These are phyloP conservation scores for Brachylomia viminalis DNA, from an alignment of 2,888 invertebrate genomes.

Conservation along the genomic window DNA sequence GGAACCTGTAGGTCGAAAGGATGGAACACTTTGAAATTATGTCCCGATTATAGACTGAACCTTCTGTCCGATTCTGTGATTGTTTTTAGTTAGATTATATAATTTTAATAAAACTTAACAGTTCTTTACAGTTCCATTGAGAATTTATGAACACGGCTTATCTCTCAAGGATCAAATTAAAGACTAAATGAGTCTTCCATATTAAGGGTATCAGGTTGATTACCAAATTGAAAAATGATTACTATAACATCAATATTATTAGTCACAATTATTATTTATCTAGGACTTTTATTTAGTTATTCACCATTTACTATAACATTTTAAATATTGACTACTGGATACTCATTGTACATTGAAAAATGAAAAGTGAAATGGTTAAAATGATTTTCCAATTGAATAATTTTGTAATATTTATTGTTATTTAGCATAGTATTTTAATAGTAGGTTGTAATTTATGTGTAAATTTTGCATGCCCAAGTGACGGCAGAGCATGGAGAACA, in stretches of 20 bases:
- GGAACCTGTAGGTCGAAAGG: constrained; percentile 91
- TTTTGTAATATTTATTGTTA: too few species aligned
- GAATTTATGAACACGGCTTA: neutral
- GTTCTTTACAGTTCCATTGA: neutral
- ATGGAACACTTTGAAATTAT: neutral
- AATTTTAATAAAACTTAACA: neutral
- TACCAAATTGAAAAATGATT: neutral
- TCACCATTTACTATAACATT: too few species aligned
- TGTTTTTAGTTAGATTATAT: neutral
- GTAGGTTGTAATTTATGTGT: too few species aligned
- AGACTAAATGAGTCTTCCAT: neutral
- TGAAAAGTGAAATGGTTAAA: too few species aligned
- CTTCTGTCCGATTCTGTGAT: neutral
- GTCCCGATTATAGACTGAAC: neutral
- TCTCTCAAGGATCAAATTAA: neutral
- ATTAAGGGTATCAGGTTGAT: neutral
- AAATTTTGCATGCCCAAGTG: too few species aligned
- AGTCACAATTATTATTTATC: too few species aligned
- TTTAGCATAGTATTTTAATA: too few species aligned
- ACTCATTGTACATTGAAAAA: too few species aligned
- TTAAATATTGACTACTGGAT: too few species aligned
- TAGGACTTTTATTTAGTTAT: too few species aligned
- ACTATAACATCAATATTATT: neutral
- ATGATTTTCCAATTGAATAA: too few species aligned
- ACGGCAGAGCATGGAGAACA: too few species aligned